A percentile compares a stretch with the other conserved stretches of the same genome.
Conservation (phyloP, 1,140 invertebrate species). For the Sycophaga agraensis region DNA sequence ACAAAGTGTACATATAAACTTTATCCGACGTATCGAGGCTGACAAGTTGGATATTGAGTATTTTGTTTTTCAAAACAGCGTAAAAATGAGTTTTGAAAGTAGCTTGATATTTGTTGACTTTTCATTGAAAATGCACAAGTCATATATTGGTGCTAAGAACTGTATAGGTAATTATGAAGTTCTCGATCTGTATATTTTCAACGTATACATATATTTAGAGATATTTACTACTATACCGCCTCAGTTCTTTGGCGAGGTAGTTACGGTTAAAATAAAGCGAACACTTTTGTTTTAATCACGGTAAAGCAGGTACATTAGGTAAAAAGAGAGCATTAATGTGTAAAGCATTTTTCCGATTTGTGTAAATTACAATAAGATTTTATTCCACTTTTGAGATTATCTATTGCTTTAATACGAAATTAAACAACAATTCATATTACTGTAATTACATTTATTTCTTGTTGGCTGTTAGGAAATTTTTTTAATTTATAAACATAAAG, state of each 20-base stretch:
- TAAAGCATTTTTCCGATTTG: constrained; percentile 3
- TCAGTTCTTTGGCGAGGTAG: neutral
- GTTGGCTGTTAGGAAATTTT: constrained; percentile 35
- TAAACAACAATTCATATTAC: constrained; percentile 23
- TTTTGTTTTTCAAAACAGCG: neutral
- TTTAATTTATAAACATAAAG: constrained; percentile 22
- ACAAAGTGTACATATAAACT: constrained; percentile 19
- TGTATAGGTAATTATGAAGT: constrained; percentile 4
- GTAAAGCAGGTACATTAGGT: neutral
- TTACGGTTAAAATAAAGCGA: neutral
- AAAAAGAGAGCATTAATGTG: constrained; percentile 1
- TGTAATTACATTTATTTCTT: constrained; percentile 40
- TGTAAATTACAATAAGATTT: neutral
- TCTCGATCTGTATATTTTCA: neutral
- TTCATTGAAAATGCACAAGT: constrained; percentile 15
- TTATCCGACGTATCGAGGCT: neutral
- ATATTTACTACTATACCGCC: neutral
- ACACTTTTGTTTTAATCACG: neutral
- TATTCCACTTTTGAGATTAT: constrained; percentile 22
- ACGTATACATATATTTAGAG: neutral
- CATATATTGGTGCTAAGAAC: constrained; percentile 23
- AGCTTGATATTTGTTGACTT: constrained; percentile 18
- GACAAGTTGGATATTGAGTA: neutral
- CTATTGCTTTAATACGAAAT: constrained; percentile 24
- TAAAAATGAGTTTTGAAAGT: neutral